Evolutionary conservation across 1,140 invertebrate species (phyloP).

Genomic region (Lethrus apterus): DNA sequence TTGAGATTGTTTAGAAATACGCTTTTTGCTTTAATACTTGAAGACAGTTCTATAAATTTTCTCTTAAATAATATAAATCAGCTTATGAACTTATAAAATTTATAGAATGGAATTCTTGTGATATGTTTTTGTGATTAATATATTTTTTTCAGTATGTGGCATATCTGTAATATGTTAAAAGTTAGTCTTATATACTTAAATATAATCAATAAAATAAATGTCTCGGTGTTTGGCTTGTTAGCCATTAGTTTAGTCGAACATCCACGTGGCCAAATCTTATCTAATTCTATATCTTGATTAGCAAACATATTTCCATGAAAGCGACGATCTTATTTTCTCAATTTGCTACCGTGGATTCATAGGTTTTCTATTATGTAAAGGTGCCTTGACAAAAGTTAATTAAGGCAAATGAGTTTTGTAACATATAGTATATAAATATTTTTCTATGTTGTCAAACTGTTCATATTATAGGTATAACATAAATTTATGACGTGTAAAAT

Average conservation of each 20-base stretch:
- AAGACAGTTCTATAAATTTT: neutral
- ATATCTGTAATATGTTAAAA: conserved; percentile 25
- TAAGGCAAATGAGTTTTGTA: conserved; percentile 41
- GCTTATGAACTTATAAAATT: neutral
- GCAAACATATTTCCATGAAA: too few relatives aligned
- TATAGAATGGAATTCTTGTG: conserved; percentile 4
- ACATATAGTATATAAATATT: conserved; percentile 43
- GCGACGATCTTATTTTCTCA: too few relatives aligned
- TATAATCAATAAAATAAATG: conserved; percentile 34
- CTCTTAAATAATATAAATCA: neutral
- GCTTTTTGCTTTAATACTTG: neutral
- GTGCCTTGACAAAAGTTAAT: conserved; percentile 37
- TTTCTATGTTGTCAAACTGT: conserved; percentile 44
- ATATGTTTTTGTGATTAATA: conserved; percentile 5
- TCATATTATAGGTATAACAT: conserved; percentile 32
- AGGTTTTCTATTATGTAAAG: conserved; percentile 36
- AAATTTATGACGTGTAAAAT: conserved; percentile 28
- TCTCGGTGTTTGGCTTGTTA: conserved; percentile 37
- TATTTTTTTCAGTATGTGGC: conserved; percentile 22
- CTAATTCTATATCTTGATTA: conserved; percentile 15
- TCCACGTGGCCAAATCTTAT: conserved; percentile 36
- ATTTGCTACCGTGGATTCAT: conserved; percentile 30
- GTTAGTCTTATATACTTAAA: conserved; percentile 25
- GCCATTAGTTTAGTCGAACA: conserved; percentile 31
- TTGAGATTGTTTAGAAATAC: neutral